These are phyloP conservation scores for Sphenopsis melanotis DNA, from an alignment of 2,797 vertebrate genomes.

Conservation along the genomic window DNA sequence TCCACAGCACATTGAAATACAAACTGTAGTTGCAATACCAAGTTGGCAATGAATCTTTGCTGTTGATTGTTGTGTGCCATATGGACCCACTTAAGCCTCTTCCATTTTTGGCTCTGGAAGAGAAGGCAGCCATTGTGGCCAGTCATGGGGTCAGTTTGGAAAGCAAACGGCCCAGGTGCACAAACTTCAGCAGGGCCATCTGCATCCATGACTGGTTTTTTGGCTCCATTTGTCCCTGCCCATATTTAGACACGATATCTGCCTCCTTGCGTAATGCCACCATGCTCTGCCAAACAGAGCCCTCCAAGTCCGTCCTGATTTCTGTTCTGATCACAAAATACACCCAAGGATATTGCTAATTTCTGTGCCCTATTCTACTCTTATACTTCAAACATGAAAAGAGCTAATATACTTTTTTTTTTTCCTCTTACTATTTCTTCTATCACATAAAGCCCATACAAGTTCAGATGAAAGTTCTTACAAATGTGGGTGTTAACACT, in stretches of 20 bases:
- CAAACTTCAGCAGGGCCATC: slow-evolving; percentile 67
- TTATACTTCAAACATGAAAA: background rate
- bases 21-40: slow-evolving; percentile 60
- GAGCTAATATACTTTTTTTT: background rate
- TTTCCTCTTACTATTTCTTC: background rate
- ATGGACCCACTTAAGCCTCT: slow-evolving; percentile 72
- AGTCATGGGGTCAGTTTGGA: slow-evolving; percentile 68
- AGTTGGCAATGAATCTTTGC: slow-evolving; percentile 56
- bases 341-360: background rate
- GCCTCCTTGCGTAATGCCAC: slow-evolving; percentile 22
- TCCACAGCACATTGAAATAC: slow-evolving; percentile 63
- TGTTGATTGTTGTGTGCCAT: slow-evolving; percentile 65
- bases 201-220: slow-evolving; percentile 31
- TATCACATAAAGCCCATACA: background rate
- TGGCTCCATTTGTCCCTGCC: slow-evolving; percentile 5
- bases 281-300: background rate
- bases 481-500: background rate
- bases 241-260: slow-evolving; percentile 38
- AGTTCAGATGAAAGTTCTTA: background rate
- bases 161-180: slow-evolving; percentile 64
- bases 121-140: slow-evolving; percentile 60
- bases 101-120: slow-evolving; percentile 60
- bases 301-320: slow-evolving; percentile 9
- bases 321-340: background rate
- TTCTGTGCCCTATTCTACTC: background rate